Evolutionary conservation across 2,797 vertebrate genomes (phyloP), one percentile per base, ranked within the genome.

Genomic region (Acrossocheilus wenchowensis): DNA sequence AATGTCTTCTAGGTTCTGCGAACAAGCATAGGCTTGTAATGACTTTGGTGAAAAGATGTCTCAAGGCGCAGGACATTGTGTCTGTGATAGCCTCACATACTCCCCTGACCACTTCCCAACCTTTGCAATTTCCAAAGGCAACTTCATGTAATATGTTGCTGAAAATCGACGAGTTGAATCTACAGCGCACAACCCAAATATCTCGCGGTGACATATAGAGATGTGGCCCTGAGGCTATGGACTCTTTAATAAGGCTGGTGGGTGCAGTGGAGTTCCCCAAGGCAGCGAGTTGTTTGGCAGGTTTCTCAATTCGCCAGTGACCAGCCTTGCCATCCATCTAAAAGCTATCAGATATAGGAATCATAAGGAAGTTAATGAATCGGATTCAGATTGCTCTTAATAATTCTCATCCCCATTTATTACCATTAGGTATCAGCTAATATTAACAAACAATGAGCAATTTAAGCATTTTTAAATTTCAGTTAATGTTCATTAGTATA

Each of bases 241-340:
- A 75, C 52, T 23, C 41, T 85, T 78, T 86, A 88, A 88, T 78
- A 88, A 88, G 87, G 79, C 79, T 62, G 54, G 73, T 64, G 73
- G 78, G 69, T 75, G 57, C 43, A 81, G 30, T 39, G 4, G 34
- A 64, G 57, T 86, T 66, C 69, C 78, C 71, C 45, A 81, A 64
- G 43, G 85, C 57, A 64, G 11, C 8, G n/a, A 54, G 69, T 60
- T 43, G 57, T 88, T 68, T n/a, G 60, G 64, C 15, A 52, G 79
- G 43, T 34, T n/a, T 85, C 62, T 73, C 78, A 84, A 19, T 75
- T 81, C 60, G 26, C 62, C 78, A 84, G 87, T 34, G 39, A 11
- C 77, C 34, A 10, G 69, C 41, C 21, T 64, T 81, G 71, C 69
- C 45, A 48, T 34, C 41, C 43, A 73, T 80, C 77, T 62, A 23